A percentile compares a stretch with the other conserved stretches of the same genome.
phyloP scores from a whole-genome alignment of 2,888 invertebrate species.

The Drosophila fulvimacula region DNA sequence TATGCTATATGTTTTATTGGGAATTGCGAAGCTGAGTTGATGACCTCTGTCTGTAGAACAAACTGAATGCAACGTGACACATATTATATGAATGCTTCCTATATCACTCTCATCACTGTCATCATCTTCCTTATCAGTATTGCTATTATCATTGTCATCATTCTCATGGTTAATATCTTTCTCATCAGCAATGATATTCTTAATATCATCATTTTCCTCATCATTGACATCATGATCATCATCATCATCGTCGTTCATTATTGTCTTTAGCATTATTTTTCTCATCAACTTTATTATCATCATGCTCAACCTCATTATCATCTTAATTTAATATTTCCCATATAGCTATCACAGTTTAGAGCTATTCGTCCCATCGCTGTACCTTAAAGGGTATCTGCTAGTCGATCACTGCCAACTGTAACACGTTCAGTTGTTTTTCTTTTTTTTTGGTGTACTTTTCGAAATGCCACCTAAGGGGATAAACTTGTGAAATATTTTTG shows the following conservation, averaged over 20 bases:
- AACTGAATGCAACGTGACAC: background rate
- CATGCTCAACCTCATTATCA: background rate
- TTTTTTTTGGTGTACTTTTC: conserved; percentile 37
- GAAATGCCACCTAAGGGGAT: conserved; percentile 81
- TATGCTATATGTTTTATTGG: background rate
- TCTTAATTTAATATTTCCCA: too few species aligned
- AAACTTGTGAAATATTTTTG: conserved; percentile 80
- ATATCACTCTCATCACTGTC: background rate
- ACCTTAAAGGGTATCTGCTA: background rate
- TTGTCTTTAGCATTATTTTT: background rate
- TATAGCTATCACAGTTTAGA: background rate
- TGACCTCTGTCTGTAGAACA: background rate
- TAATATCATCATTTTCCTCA: too few species aligned
- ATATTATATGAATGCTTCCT: background rate
- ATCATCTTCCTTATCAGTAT: background rate
- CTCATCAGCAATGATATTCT: too few species aligned
- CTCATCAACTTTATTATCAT: background rate
- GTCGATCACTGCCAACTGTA: background rate
- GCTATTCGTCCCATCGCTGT: background rate
- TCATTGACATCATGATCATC: too few species aligned
- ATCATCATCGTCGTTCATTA: too few species aligned
- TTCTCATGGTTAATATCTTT: too few species aligned
- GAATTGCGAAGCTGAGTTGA: background rate
- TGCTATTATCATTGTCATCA: background rate
- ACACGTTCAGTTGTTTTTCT: background rate